Evolutionary conservation across 2,888 invertebrate species (phyloP), one percentile per base, ranked within the genome.

Genomic region (Masnerella sp.): DNA sequence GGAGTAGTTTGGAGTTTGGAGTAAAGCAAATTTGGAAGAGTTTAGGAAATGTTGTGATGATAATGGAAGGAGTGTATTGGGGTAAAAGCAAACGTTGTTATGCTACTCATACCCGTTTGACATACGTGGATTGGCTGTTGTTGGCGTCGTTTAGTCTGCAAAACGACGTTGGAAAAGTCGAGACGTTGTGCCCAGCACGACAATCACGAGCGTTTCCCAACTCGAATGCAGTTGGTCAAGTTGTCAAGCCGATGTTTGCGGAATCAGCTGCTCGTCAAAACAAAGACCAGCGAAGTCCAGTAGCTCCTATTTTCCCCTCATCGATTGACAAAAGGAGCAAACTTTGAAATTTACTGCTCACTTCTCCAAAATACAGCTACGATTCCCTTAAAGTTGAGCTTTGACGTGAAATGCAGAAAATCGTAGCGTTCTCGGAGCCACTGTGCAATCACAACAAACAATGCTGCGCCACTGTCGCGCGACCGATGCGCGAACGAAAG

Each of bases 211-310:
- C n/a, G n/a, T n/a, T n/a, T n/a, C n/a, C n/a, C n/a, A n/a, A n/a
- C n/a, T n/a, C n/a, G n/a, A n/a, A n/a, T n/a, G n/a, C n/a, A n/a
- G 28, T 3, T n/a, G 17, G 8, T 34, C 38, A 69, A 67, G 67
- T 73, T 71, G 77, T 73, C 54, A 56, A 77, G 73, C 52, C 59
- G 30, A 20, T 20, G 47, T 65, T 54, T 42, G 68, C 67, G 75
- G 12, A 78, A 85, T 84, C 84, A 85, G 83, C 83, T 84, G 84
- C 81, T 84, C 78, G 79, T 78, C 82, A 83, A 85, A 85, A 85
- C 82, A 84, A 85, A 83, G 80, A 11, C 18, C 17, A 15, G 20
- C 20, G n/a, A 1, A 11, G 42, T 28, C 3, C 8, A 7, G 28
- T 3, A 3, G 28, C 28, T 28, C n/a, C n/a, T n/a, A n/a, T n/a